Percentiles rank a stretch among this genome's conserved stretches.
Evolutionary conservation across 2,113 vertebrate species (phyloP).

Genomic region (Casuarius casuarius): DNA sequence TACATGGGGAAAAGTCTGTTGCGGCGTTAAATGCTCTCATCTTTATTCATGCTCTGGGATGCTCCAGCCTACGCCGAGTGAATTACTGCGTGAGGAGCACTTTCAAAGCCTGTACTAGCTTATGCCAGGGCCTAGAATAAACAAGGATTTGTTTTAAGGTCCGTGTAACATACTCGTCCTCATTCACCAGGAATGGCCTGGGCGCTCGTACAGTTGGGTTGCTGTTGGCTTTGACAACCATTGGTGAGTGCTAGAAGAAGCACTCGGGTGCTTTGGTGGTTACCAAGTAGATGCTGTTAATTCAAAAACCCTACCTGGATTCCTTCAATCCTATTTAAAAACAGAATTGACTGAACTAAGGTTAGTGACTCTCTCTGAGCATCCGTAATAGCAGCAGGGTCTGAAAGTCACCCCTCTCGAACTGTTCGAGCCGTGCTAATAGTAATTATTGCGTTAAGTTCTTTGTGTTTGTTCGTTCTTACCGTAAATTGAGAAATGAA

Average conservation of each 20-base stretch:
- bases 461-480: constrained; percentile 23
- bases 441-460: not conserved
- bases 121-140: not conserved
- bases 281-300: not conserved
- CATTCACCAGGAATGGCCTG: fast-evolving
- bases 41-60: constrained; percentile 12
- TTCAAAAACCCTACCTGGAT: not conserved
- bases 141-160: not conserved
- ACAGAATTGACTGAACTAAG: not conserved
- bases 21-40: constrained; percentile 26
- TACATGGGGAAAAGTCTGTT: not conserved
- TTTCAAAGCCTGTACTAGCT: not conserved
- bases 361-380: not conserved
- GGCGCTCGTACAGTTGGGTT: fast-evolving
- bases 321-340: not conserved
- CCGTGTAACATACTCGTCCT: fast-evolving
- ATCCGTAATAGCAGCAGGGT: not conserved
- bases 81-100: not conserved
- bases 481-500: not conserved
- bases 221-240: not conserved
- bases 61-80: not conserved
- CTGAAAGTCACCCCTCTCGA: not conserved
- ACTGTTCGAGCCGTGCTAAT: not conserved
- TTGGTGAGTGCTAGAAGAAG: fast-evolving
- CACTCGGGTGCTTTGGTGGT: too few relatives aligned